Evolutionary conservation across 2,888 invertebrate species (phyloP).

Genomic region (Idaea aversata): DNA sequence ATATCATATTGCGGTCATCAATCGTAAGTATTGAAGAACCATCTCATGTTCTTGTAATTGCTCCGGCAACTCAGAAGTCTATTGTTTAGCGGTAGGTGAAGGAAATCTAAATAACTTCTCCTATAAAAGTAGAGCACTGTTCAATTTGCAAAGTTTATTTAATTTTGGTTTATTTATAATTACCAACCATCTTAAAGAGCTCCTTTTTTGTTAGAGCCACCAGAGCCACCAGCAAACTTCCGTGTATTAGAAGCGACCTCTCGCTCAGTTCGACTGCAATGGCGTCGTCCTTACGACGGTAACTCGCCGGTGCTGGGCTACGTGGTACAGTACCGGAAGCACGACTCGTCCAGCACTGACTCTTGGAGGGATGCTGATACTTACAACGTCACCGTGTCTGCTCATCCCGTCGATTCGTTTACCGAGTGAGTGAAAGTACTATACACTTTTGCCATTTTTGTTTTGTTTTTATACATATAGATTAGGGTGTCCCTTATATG

Average conservation of each 20-base stretch:
- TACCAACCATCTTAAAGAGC: neutral
- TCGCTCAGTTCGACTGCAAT: slow-evolving; percentile 81
- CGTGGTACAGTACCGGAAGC: slow-evolving; percentile 85
- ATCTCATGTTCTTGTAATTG: too few relatives aligned
- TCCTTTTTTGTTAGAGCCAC: slow-evolving; percentile 79
- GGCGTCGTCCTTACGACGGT: slow-evolving; percentile 88
- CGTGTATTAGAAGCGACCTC: slow-evolving; percentile 84
- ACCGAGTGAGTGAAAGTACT: slow-evolving; percentile 46
- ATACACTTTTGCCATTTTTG: too few relatives aligned
- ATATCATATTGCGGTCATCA: too few relatives aligned
- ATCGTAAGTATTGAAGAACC: too few relatives aligned
- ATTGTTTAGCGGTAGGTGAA: too few relatives aligned
- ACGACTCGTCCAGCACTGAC: slow-evolving; percentile 72
- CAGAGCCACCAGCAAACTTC: slow-evolving; percentile 85
- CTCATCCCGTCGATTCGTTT: slow-evolving; percentile 54
- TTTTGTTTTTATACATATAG: too few relatives aligned
- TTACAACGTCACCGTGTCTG: slow-evolving; percentile 78
- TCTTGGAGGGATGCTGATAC: slow-evolving; percentile 81
- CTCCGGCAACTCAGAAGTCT: too few relatives aligned
- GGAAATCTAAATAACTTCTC: too few relatives aligned
- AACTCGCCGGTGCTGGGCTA: slow-evolving; percentile 90
- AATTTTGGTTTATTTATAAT: neutral
- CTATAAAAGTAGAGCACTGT: neutral
- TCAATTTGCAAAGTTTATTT: neutral
- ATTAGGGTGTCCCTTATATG: too few relatives aligned